Evolutionary conservation across 64 coral and sea anemone genomes (phyloP).

Genomic region (Dendrophyllia cribrosa): DNA sequence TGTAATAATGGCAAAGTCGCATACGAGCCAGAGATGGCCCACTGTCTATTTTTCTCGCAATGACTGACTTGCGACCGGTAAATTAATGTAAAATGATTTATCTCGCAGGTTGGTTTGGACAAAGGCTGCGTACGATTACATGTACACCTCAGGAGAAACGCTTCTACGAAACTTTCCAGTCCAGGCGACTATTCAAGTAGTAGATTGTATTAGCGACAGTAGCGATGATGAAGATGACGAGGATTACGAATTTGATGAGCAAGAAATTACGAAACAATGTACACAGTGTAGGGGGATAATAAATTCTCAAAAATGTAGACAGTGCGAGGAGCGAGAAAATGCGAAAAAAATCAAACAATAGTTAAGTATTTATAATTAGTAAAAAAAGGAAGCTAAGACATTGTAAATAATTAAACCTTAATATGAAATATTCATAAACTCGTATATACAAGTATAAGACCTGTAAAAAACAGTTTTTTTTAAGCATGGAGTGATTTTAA

Average conservation of each 20-base stretch:
- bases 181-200: conserved; percentile 90
- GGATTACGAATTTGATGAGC: conserved; percentile 8
- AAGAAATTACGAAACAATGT: neutral
- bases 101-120: conserved; percentile 79
- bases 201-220: conserved; percentile 57
- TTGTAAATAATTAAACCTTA: neutral
- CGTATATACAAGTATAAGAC: neutral
- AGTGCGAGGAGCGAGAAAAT: neutral
- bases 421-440: neutral
- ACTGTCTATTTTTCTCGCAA: too few species aligned
- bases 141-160: conserved; percentile 87
- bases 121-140: conserved; percentile 84
- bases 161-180: conserved; percentile 89
- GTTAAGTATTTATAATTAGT: neutral
- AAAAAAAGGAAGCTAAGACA: neutral
- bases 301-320: neutral
- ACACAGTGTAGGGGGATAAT: neutral
- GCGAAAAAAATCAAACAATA: neutral
- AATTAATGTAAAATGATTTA: neutral
- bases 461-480: too few species aligned
- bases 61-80: too few species aligned
- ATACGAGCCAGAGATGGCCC: too few species aligned
- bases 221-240: conserved; percentile 74
- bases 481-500: too few species aligned
- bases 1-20: too few species aligned